Conservation (phyloP, 2,888 invertebrate species). For the Geophilus truncorum region DNA sequence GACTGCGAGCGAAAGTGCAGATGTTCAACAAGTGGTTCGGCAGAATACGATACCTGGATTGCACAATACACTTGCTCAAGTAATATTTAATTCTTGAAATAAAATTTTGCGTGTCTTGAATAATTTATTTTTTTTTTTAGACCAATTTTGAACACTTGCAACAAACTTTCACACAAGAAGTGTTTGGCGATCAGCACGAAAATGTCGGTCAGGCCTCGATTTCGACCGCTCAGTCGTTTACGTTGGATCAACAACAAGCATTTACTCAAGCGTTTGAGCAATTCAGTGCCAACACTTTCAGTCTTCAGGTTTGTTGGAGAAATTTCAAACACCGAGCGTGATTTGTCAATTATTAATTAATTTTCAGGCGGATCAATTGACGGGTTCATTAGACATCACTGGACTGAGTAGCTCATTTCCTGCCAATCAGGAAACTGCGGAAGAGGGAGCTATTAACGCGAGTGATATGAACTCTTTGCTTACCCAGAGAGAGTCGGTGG, state of each 20-base stretch:
- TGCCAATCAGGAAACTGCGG: neutral
- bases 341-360: neutral
- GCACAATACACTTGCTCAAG: slow-evolving; percentile 31
- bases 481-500: neutral
- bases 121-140: slow-evolving; percentile 10
- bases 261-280: slow-evolving; percentile 32
- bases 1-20: neutral
- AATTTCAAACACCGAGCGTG: neutral
- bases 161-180: slow-evolving; percentile 46
- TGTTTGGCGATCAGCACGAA: slow-evolving; percentile 38
- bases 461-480: slow-evolving; percentile 7
- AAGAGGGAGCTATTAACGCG: neutral
- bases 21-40: slow-evolving; percentile 6
- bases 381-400: slow-evolving; percentile 32
- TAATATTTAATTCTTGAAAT: neutral
- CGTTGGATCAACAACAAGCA: slow-evolving; percentile 30
- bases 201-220: neutral
- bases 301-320: neutral
- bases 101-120: neutral
- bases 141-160: slow-evolving; percentile 41
- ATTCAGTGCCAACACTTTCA: slow-evolving; percentile 5
- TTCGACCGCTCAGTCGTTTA: neutral
- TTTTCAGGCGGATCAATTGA: slow-evolving; percentile 35
- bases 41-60: neutral
- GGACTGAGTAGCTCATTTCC: slow-evolving; percentile 30